Conservation (phyloP, 1,140 invertebrate genomes). For the Drosophila sp. region DNA sequence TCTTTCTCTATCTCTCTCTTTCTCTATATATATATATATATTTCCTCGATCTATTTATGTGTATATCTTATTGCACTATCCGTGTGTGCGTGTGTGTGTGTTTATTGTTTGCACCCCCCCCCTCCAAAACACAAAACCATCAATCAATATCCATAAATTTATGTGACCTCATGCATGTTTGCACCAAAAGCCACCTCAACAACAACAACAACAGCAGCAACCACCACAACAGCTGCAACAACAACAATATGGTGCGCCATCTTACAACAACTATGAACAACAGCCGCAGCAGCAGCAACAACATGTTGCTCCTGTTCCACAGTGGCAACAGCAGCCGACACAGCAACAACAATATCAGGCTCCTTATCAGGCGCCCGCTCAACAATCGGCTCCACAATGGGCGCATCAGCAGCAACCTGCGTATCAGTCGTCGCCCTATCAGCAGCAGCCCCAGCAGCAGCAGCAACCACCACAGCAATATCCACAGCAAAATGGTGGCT, state of each 20-base stretch:
- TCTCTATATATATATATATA: constrained; percentile 9
- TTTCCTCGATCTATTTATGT: constrained; percentile 17
- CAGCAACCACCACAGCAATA: constrained; percentile 56
- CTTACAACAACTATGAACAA: constrained; percentile 63
- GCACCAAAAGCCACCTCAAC: constrained; percentile 46
- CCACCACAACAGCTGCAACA: constrained; percentile 76
- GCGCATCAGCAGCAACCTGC: constrained; percentile 47
- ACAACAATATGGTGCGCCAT: constrained; percentile 68
- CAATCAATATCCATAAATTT: constrained; percentile 53
- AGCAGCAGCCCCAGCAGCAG: constrained; percentile 43
- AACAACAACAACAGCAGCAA: constrained; percentile 81
- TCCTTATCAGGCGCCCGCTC: constrained; percentile 12
- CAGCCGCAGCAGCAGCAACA: constrained; percentile 59
- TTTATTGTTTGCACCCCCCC: constrained; percentile 53
- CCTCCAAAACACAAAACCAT: constrained; percentile 44
- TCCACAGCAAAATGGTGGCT: constrained; percentile 71
- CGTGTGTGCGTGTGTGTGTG: constrained; percentile 44
- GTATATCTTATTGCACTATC: constrained; percentile 42
- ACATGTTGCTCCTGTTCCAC: constrained; percentile 30
- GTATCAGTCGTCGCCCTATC: constrained; percentile 57
- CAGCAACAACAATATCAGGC: constrained; percentile 72
- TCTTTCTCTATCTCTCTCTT: constrained; percentile 36
- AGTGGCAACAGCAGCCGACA: constrained; percentile 46
- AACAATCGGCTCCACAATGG: constrained; percentile 22
- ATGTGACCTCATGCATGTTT: constrained; percentile 55